A percentile compares a stretch with the other conserved stretches of the same genome.
Conservation (phyloP, 2,113 vertebrate species). For the Anthoscopus minutus region DNA sequence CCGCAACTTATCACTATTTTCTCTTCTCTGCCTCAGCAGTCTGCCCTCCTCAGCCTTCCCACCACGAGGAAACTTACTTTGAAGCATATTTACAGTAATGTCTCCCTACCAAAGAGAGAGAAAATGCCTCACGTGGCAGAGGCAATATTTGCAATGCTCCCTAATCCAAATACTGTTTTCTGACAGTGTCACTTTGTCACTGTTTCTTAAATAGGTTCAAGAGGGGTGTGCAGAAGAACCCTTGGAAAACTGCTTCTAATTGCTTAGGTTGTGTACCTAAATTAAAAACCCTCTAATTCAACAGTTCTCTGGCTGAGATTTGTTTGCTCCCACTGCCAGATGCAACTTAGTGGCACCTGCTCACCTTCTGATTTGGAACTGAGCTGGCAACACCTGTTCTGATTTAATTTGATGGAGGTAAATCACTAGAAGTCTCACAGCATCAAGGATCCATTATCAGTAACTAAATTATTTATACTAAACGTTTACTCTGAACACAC, state of each 20-base stretch:
- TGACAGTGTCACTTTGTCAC: neutral
- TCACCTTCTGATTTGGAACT: constrained; percentile 34
- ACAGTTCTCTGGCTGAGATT: neutral
- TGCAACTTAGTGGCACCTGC: constrained; percentile 34
- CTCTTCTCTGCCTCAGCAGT: accelerated
- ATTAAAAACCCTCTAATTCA: constrained; percentile 16
- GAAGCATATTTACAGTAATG: neutral
- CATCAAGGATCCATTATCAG: constrained; percentile 11
- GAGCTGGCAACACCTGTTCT: constrained; percentile 47
- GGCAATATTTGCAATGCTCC: neutral
- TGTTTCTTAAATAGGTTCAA: neutral
- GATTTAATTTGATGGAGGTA: constrained; percentile 51
- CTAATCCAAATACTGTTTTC: neutral
- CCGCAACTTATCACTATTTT: neutral
- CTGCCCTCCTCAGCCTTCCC: neutral
- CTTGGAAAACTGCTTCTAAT: neutral
- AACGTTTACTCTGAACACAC: constrained; percentile 42
- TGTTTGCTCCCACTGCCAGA: constrained; percentile 15
- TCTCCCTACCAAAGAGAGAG: neutral
- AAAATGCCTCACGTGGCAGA: neutral
- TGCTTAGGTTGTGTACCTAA: neutral
- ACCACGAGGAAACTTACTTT: neutral
- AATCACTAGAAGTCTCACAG: constrained; percentile 2
- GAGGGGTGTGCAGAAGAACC: neutral
- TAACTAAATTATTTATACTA: constrained; percentile 41